Conservation (phyloP, 2,888 invertebrate species). For the Pherbina coryleti region DNA sequence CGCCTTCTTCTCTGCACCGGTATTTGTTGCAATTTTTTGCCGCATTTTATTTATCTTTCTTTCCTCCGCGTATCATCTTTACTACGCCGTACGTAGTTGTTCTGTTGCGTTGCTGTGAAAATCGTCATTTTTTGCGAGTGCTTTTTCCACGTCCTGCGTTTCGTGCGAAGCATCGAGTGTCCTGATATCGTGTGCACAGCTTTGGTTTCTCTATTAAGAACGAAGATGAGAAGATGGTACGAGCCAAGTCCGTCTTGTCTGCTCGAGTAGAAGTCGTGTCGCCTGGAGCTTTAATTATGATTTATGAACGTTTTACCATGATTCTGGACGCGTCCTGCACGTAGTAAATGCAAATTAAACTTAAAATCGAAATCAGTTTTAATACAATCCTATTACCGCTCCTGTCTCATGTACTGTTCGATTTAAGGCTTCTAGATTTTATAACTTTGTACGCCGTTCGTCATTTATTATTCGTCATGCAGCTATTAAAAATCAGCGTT, state of each 20-base stretch:
- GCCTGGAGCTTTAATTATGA: slow-evolving; percentile 65
- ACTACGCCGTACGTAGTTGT: slow-evolving; percentile 22
- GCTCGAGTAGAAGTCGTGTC: slow-evolving; percentile 51
- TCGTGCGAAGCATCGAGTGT: not conserved
- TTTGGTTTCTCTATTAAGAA: slow-evolving; percentile 22
- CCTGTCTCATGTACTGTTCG: not conserved
- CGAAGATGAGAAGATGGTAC: not conserved
- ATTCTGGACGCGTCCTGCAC: slow-evolving; percentile 47
- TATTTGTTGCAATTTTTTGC: slow-evolving; percentile 62
- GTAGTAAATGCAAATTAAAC: slow-evolving; percentile 65
- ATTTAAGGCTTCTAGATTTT: not conserved
- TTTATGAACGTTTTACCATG: slow-evolving; percentile 54
- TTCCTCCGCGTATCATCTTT: slow-evolving; percentile 26
- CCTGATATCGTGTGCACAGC: slow-evolving; percentile 30
- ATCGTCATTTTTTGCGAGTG: slow-evolving; percentile 21
- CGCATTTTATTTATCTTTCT: slow-evolving; percentile 61
- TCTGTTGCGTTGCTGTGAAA: not conserved
- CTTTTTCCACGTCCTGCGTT: not conserved
- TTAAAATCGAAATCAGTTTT: slow-evolving; percentile 66
- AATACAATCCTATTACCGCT: slow-evolving; percentile 52
- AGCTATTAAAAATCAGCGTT: not conserved
- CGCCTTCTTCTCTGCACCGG: slow-evolving; percentile 48
- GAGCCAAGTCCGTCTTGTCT: not conserved
- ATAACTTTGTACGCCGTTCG: not conserved
- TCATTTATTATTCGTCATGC: not conserved